Evolutionary conservation across 2,888 invertebrate species (phyloP), one percentile per base, ranked within the genome.

Genomic region (Sarcophaga variegata): DNA sequence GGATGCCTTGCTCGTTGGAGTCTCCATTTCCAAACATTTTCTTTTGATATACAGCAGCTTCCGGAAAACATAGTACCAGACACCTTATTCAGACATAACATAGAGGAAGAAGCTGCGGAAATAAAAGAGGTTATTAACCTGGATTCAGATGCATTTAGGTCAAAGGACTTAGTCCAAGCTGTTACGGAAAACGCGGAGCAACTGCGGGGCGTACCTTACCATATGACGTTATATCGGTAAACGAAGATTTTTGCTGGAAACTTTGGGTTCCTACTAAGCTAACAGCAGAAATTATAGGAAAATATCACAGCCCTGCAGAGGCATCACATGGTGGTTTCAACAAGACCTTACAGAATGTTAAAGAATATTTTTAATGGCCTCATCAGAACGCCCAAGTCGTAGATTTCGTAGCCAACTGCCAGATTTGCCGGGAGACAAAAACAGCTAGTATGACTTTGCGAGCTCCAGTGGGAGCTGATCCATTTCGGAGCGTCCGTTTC

Each of bases 381-480:
- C 14, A 59, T 8, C 59, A 59, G 59, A 59, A n/a, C 8, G n/a
- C 59, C 1, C 59, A 59, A 5, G 17, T 59, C 1, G 17, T 17
- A 3, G 17, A 37, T 5, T 67, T 64, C 45, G 63, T 84, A 1
- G 12, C 49, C 12, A 77, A 62, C 54, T 81, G 77, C n/a, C 20
- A 62, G 2, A 8, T 77, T 17, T 78, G 78, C 45, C 60, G 66
- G 22, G 69, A 81, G 59, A 0, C 22, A 22, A 85, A 85, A 45
- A 69, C 85, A 0, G 5, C 67, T 3, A 85, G 78, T 64, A 17
- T 3, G 14, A 78, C 62, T 12, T 69, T 85, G 49, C 69, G 83
- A 22, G 81, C 85, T 3, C 83, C 81, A 4, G 79, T 88, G 71
- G 80, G 85, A 45, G 22, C 64, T 54, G 74, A 17, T 37, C 69